phyloP scores from a whole-genome alignment of 2,888 invertebrate species.

The Gnatocerus cornutus region DNA sequence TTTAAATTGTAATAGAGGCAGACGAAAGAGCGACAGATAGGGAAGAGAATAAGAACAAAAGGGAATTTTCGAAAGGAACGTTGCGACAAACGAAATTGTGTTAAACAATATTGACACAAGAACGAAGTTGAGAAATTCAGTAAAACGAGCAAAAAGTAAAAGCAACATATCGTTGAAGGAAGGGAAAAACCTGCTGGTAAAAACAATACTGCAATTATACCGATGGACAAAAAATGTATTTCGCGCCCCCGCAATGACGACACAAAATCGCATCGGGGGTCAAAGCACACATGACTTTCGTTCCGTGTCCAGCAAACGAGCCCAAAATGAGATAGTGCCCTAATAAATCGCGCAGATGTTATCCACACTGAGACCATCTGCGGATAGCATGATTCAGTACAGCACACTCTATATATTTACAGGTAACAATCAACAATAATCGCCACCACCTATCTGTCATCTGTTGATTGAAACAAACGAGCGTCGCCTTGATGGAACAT shows the following conservation, averaged over 20 bases:
- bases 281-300: slow-evolving; percentile 36
- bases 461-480: slow-evolving; percentile 58
- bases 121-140: neutral
- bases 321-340: slow-evolving; percentile 33
- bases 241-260: slow-evolving; percentile 4
- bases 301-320: slow-evolving; percentile 39
- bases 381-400: slow-evolving; percentile 46
- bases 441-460: slow-evolving; percentile 51
- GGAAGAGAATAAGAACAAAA: neutral
- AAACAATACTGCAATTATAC: too few relatives aligned
- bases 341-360: slow-evolving; percentile 51
- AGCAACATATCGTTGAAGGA: too few relatives aligned
- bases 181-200: too few relatives aligned
- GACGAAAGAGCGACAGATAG: slow-evolving; percentile 6
- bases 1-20: slow-evolving; percentile 49
- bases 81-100: neutral
- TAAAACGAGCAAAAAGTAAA: too few relatives aligned
- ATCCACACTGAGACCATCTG: slow-evolving; percentile 40
- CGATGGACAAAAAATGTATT: neutral
- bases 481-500: slow-evolving; percentile 43
- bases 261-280: slow-evolving; percentile 8
- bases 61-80: slow-evolving; percentile 5
- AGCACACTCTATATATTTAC: slow-evolving; percentile 29
- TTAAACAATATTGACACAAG: neutral
- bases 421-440: slow-evolving; percentile 49